These are phyloP conservation scores for Kuschelorhynchus macadamiae DNA, from an alignment of 2,888 invertebrate species.

Conservation along the genomic window DNA sequence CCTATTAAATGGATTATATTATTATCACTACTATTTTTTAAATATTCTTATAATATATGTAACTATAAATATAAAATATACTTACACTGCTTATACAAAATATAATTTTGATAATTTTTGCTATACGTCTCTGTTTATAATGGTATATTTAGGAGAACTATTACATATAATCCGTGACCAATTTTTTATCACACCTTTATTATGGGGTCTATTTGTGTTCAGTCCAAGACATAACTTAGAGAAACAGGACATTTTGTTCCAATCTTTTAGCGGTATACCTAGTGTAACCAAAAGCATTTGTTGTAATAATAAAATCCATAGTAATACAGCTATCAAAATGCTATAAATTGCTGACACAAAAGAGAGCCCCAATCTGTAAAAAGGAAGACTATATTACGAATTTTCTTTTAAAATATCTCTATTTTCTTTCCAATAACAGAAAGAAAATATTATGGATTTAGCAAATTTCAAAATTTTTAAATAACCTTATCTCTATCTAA, in stretches of 20 bases:
- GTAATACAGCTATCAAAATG: conserved; percentile 56
- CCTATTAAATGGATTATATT: no score
- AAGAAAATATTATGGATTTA: no score
- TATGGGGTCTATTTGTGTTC: conserved; percentile 57
- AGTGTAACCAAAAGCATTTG: conserved; percentile 68
- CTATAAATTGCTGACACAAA: conserved; percentile 63
- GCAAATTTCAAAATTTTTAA: no score
- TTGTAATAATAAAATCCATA: conserved; percentile 59
- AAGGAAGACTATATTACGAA: conserved; percentile 13
- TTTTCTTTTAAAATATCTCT: neutral
- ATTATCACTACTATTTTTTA: no score
- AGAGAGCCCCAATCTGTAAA: conserved; percentile 61
- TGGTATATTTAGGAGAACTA: conserved; percentile 19
- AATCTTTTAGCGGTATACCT: conserved; percentile 71
- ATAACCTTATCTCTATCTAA: no score
- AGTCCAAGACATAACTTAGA: conserved; percentile 60
- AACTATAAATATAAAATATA: no score
- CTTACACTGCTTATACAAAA: no score
- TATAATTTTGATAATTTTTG: no score
- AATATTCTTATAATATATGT: no score
- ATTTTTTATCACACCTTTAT: conserved; percentile 60
- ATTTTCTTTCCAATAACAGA: no score
- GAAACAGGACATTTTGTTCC: conserved; percentile 62
- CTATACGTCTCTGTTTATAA: conserved; percentile 36
- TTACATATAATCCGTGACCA: conserved; percentile 60